Percentiles rank a stretch among this genome's conserved stretches.
phyloP scores from a whole-genome alignment of 1,140 invertebrate genomes.

The Rhagoletis zephyria region DNA sequence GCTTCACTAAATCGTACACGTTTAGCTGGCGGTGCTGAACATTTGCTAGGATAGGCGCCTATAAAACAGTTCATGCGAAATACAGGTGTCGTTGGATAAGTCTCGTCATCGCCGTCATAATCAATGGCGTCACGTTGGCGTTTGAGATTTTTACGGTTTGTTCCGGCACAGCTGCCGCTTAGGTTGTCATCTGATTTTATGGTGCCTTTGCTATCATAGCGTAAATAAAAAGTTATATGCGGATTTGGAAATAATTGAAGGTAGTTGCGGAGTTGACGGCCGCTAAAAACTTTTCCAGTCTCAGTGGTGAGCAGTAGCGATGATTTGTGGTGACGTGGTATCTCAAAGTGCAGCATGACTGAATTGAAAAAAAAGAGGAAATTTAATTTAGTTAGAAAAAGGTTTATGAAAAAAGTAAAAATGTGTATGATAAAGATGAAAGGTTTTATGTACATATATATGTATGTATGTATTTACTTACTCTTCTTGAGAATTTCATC shows the following conservation, averaged over 20 bases:
- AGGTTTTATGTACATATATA: no score
- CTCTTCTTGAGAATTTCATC: neutral
- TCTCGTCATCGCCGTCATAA: neutral
- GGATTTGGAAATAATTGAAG: neutral
- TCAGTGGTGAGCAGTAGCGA: neutral
- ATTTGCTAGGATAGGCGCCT: slow-evolving; percentile 7
- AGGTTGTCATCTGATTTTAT: neutral
- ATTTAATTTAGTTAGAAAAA: neutral
- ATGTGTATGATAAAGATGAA: neutral
- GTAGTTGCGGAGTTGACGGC: neutral
- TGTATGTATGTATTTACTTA: neutral
- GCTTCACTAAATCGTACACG: slow-evolving; percentile 8
- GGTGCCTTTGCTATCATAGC: neutral
- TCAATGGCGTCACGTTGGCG: neutral
- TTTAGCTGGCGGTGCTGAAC: neutral
- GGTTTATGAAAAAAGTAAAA: neutral
- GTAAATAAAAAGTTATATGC: neutral
- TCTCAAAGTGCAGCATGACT: neutral
- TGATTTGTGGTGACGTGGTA: slow-evolving; percentile 7
- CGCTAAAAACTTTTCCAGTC: neutral
- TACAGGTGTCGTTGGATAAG: neutral
- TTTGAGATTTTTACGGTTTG: neutral
- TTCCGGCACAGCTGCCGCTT: neutral
- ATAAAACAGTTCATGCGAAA: slow-evolving; percentile 39
- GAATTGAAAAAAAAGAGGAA: neutral